Evolutionary conservation across 2,888 invertebrate genomes (phyloP).

Genomic region (Temnothorax unifasciatus): DNA sequence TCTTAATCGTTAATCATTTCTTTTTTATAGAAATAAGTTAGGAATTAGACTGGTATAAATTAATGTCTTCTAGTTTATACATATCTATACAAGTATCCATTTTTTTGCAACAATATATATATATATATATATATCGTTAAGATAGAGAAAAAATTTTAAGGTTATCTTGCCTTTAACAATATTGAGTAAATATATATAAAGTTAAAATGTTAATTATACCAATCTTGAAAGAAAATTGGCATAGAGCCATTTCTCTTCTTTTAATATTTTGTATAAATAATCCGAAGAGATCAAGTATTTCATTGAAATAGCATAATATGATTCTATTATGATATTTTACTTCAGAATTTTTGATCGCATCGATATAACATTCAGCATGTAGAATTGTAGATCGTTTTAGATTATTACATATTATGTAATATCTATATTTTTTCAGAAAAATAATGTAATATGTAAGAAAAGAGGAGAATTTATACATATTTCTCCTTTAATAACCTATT

Average conservation of each 20-base stretch:
- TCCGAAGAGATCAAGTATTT: background rate
- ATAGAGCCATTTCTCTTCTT: background rate
- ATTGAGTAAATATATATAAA: background rate
- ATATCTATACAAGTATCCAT: conserved; percentile 20
- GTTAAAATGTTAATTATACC: background rate
- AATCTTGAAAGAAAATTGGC: background rate
- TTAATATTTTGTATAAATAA: background rate
- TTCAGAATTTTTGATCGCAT: background rate
- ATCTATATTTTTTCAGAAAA: conserved; percentile 46
- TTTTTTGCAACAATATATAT: conserved; percentile 17
- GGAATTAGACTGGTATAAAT: conserved; percentile 28
- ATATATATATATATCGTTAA: conserved; percentile 14
- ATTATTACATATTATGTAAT: conserved; percentile 53
- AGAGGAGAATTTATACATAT: conserved; percentile 64
- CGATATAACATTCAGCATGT: background rate
- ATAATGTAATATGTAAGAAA: conserved; percentile 39
- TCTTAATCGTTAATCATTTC: conserved; percentile 30
- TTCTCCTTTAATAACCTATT: background rate
- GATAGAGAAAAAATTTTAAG: background rate
- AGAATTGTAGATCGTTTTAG: conserved; percentile 29
- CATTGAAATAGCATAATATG: background rate
- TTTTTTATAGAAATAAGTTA: conserved; percentile 45
- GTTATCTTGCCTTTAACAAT: background rate
- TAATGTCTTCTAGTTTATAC: conserved; percentile 39
- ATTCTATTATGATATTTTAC: background rate